phyloP scores from a whole-genome alignment of 2,797 vertebrate genomes.

The Streptopelia turtur region DNA sequence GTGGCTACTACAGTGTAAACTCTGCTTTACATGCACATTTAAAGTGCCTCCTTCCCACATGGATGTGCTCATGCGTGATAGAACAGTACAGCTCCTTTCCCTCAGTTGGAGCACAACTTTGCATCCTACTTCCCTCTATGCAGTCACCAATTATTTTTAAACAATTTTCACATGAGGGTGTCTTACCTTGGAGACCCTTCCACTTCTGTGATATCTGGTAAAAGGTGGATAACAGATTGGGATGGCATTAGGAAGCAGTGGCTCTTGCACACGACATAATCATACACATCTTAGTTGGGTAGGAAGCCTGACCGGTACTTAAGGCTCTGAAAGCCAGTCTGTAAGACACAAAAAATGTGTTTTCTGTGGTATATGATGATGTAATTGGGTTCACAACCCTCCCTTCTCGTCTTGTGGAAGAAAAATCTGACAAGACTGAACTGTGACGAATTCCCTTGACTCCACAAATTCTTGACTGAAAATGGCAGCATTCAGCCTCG shows the following conservation, averaged over 20 bases:
- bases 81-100: not conserved
- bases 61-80: not conserved
- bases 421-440: conserved; percentile 16
- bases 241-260: not conserved
- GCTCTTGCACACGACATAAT: not conserved
- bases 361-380: not conserved
- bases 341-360: not conserved
- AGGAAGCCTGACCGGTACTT: not conserved
- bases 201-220: not conserved
- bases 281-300: not conserved
- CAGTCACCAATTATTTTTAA: not conserved
- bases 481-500: not conserved
- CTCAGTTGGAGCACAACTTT: not conserved
- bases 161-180: not conserved
- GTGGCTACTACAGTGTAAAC: not conserved
- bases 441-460: not conserved
- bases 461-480: not conserved
- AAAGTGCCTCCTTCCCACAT: accelerated
- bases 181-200: not conserved
- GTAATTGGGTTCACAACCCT: not conserved
- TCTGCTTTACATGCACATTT: not conserved
- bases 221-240: not conserved
- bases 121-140: not conserved
- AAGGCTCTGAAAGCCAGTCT: not conserved
- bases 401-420: not conserved